These are phyloP conservation scores for Tapirus terrestris DNA, from an alignment of 2,113 vertebrate species.

Conservation along the genomic window DNA sequence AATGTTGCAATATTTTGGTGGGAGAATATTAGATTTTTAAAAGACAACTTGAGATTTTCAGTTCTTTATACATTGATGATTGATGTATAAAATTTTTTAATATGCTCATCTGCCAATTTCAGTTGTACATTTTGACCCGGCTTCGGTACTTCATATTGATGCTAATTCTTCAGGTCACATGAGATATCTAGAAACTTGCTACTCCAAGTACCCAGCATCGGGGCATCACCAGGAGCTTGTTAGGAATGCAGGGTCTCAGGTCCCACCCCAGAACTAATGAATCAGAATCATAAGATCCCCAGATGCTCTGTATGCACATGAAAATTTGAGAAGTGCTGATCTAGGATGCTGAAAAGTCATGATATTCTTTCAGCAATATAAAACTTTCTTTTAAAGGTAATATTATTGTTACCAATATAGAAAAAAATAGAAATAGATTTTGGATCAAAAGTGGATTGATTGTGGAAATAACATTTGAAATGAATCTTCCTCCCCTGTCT, in stretches of 20 bases:
- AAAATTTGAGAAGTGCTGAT: neutral
- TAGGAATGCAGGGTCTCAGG: neutral
- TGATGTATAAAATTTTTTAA: neutral
- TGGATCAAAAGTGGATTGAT: neutral
- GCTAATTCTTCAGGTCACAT: neutral
- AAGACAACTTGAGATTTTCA: neutral
- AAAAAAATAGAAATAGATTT: neutral
- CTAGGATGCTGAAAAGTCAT: neutral
- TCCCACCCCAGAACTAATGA: neutral
- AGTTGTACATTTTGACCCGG: neutral
- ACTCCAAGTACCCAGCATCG: too few relatives aligned
- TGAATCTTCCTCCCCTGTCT: neutral
- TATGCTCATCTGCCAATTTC: neutral
- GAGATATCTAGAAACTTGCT: neutral
- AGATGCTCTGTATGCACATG: neutral
- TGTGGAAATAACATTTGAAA: slow-evolving; percentile 24
- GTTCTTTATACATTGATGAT: neutral
- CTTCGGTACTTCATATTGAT: neutral
- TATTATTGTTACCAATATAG: neutral
- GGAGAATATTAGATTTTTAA: neutral
- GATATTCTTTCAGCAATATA: neutral
- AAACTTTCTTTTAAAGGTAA: neutral
- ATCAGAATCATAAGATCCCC: neutral
- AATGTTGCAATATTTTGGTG: neutral
- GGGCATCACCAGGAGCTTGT: neutral